These are phyloP conservation scores for Mesocentrotus franciscanus DNA, from an alignment of 53 echinoderm and acorn worm genomes.

Conservation along the genomic window DNA sequence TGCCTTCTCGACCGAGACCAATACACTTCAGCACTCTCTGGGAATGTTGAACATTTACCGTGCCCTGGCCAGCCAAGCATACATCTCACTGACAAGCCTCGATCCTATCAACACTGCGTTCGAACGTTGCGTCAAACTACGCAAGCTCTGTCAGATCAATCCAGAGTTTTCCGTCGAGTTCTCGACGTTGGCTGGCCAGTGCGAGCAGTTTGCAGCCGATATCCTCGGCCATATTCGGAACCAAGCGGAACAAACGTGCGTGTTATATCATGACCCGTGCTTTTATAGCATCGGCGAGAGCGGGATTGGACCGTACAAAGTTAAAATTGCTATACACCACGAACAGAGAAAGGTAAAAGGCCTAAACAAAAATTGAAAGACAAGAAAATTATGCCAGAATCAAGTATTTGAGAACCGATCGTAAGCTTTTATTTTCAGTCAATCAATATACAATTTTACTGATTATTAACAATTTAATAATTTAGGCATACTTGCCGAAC, in stretches of 20 bases:
- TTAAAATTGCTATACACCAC: slow-evolving; percentile 95
- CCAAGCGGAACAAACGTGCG: slow-evolving; percentile 96
- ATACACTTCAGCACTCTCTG: slow-evolving; percentile 95
- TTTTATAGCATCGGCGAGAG: slow-evolving; percentile 80
- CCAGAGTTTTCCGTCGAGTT: slow-evolving; percentile 96
- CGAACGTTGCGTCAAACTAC: slow-evolving; percentile 87
- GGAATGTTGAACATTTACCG: slow-evolving; percentile 96
- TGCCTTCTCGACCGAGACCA: slow-evolving; percentile 95
- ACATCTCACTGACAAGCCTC: slow-evolving; percentile 95
- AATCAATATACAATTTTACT: too few species aligned
- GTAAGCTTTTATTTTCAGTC: too few species aligned
- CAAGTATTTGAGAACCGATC: not conserved
- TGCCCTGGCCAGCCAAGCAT: slow-evolving; percentile 96
- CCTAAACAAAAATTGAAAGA: not conserved
- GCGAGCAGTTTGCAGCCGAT: slow-evolving; percentile 98
- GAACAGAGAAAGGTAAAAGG: slow-evolving; percentile 92
- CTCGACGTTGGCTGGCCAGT: slow-evolving; percentile 84
- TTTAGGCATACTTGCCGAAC: too few species aligned
- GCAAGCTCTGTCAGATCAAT: slow-evolving; percentile 91
- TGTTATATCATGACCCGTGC: slow-evolving; percentile 94
- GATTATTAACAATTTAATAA: too few species aligned
- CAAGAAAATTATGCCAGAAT: not conserved
- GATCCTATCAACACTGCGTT: slow-evolving; percentile 99
- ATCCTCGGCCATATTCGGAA: slow-evolving; percentile 97
- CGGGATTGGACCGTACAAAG: slow-evolving; percentile 94